Conservation (phyloP, 2,113 vertebrate genomes). For the Saguinus imperator region DNA sequence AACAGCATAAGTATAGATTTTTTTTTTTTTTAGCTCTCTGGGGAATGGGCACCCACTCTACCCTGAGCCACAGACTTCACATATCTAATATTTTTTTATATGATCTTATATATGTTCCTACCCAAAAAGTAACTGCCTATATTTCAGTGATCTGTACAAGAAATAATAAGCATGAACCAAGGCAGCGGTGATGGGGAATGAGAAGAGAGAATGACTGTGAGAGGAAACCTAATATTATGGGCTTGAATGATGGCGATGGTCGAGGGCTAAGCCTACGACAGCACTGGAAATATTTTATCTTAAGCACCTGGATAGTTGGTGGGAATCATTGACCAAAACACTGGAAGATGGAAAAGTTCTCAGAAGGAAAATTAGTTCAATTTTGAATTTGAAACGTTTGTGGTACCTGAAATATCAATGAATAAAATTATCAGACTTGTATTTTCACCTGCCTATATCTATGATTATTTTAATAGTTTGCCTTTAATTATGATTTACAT, state of each 20-base stretch:
- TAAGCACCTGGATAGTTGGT: neutral
- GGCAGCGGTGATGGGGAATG: neutral
- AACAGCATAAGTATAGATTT: neutral
- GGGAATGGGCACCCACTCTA: neutral
- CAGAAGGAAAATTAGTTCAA: neutral
- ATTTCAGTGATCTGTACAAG: neutral
- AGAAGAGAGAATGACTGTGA: neutral
- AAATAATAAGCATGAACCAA: neutral
- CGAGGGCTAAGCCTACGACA: neutral
- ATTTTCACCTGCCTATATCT: neutral
- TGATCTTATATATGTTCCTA: neutral
- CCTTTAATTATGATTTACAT: neutral
- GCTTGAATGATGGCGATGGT: neutral
- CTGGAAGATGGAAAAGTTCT: neutral
- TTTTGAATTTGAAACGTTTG: conserved; percentile 39
- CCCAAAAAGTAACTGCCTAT: neutral
- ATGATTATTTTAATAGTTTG: neutral
- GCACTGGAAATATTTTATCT: neutral
- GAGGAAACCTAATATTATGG: neutral
- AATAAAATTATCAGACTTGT: conserved; percentile 30
- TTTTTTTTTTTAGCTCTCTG: neutral
- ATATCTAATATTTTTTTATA: conserved; percentile 21
- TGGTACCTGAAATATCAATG: neutral
- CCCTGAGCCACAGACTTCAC: neutral
- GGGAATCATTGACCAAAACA: neutral